These are phyloP conservation scores for Clusia tigrina DNA, from an alignment of 2,888 invertebrate genomes.

Conservation along the genomic window DNA sequence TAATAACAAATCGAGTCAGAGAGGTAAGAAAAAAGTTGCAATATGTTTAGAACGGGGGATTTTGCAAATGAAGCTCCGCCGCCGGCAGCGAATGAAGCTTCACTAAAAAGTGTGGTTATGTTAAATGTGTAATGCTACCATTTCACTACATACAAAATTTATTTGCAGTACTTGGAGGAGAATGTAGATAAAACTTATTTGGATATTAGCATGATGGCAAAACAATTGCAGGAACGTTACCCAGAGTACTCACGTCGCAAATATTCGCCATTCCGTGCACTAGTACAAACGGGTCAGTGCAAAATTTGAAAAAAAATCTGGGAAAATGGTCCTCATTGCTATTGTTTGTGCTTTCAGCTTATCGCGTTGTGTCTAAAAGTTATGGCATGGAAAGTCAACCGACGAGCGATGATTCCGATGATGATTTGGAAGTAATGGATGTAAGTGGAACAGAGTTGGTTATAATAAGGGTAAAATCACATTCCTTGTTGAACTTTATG, in stretches of 20 bases:
- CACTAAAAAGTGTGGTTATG: conserved; percentile 43
- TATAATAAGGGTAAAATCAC: too few relatives aligned
- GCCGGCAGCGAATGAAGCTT: conserved; percentile 5
- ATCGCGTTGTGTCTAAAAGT: conserved; percentile 75
- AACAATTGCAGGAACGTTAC: conserved; percentile 76
- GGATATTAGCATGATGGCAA: conserved; percentile 85
- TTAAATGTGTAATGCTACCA: conserved; percentile 17
- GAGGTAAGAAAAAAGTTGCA: conserved; percentile 53
- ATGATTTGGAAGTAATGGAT: conserved; percentile 63
- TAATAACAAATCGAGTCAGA: conserved; percentile 71
- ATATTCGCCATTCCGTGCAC: conserved; percentile 77
- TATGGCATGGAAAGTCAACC: conserved; percentile 70
- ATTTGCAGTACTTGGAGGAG: conserved; percentile 72
- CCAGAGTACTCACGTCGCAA: conserved; percentile 84
- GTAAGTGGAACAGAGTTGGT: too few relatives aligned
- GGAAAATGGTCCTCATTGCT: neutral
- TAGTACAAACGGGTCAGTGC: conserved; percentile 72
- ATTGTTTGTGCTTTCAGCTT: conserved; percentile 65
- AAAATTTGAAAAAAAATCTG: neutral
- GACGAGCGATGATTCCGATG: conserved; percentile 67
- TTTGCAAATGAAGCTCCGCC: neutral
- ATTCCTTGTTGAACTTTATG: too few relatives aligned
- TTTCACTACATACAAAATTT: conserved; percentile 16
- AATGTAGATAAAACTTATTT: conserved; percentile 82
- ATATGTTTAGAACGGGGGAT: too few relatives aligned